Evolutionary conservation across 2,888 invertebrate genomes (phyloP).

Genomic region (Torymus aiolomorphi): DNA sequence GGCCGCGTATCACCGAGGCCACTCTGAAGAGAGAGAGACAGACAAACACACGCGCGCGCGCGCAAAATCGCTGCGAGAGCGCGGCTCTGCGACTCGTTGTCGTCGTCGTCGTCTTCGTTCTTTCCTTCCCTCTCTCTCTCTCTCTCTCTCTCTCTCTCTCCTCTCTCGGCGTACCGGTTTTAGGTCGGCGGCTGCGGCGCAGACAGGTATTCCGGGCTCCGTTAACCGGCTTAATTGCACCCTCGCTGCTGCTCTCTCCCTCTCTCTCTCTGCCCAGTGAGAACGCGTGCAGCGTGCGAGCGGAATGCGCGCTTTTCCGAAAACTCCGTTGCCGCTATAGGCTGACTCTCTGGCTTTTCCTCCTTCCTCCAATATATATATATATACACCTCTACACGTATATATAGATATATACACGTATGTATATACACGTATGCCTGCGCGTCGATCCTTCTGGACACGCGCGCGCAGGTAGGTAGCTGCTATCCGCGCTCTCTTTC

Average conservation of each 20-base stretch:
- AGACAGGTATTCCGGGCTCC: conserved; percentile 70
- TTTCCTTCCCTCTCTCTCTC: not conserved
- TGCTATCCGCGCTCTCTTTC: not conserved
- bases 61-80: no score
- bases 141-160: conserved; percentile 3
- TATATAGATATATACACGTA: not conserved
- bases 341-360: not conserved
- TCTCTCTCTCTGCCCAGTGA: not conserved
- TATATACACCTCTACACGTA: not conserved
- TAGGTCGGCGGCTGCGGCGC: conserved; percentile 53
- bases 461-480: not conserved
- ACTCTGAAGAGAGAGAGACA: no score
- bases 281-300: not conserved
- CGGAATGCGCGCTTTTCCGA: not conserved
- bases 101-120: not conserved
- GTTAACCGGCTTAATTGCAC: conserved; percentile 69
- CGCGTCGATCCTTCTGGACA: no score
- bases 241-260: conserved; percentile 45
- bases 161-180: not conserved
- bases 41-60: no score
- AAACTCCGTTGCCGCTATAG: not conserved
- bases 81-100: no score
- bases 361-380: not conserved
- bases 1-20: no score
- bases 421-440: not conserved